phyloP scores from a whole-genome alignment of 1,140 invertebrate species.

The Diorhabda elongata region DNA sequence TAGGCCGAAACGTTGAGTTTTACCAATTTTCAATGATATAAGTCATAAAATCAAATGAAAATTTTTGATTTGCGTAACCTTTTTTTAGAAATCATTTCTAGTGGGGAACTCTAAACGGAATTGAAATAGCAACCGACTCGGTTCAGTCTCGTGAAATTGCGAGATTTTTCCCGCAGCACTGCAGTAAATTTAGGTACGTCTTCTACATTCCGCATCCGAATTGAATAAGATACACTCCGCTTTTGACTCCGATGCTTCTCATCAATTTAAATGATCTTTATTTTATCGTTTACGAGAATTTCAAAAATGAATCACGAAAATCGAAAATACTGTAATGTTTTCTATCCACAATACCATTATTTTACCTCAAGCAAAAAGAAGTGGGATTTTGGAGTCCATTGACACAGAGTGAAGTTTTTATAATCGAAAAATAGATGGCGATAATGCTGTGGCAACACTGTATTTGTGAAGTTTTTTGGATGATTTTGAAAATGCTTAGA shows the following conservation, averaged over 20 bases:
- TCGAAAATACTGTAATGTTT: too few relatives aligned
- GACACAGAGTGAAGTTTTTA: too few relatives aligned
- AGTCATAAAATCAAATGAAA: too few relatives aligned
- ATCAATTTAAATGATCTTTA: constrained; percentile 1
- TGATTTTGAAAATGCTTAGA: too few relatives aligned
- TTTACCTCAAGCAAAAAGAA: too few relatives aligned
- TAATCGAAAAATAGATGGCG: too few relatives aligned
- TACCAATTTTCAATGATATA: too few relatives aligned
- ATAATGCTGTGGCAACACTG: too few relatives aligned
- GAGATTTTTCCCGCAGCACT: constrained; percentile 36
- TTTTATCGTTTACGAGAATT: neutral
- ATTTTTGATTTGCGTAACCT: neutral
- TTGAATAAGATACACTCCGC: neutral
- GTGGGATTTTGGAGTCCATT: too few relatives aligned
- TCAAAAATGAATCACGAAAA: neutral
- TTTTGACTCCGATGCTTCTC: neutral
- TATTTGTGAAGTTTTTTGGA: too few relatives aligned
- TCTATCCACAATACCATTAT: too few relatives aligned
- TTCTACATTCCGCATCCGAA: neutral
- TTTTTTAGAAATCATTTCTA: neutral
- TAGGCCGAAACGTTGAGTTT: too few relatives aligned
- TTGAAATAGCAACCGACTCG: constrained; percentile 36
- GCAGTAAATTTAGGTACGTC: constrained; percentile 30
- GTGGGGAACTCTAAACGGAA: constrained; percentile 16
- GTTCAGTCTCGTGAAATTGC: constrained; percentile 26